Base-by-base conservation (phyloP, 2,113 vertebrate genomes). In the Patagioenas fasciata region DNA sequence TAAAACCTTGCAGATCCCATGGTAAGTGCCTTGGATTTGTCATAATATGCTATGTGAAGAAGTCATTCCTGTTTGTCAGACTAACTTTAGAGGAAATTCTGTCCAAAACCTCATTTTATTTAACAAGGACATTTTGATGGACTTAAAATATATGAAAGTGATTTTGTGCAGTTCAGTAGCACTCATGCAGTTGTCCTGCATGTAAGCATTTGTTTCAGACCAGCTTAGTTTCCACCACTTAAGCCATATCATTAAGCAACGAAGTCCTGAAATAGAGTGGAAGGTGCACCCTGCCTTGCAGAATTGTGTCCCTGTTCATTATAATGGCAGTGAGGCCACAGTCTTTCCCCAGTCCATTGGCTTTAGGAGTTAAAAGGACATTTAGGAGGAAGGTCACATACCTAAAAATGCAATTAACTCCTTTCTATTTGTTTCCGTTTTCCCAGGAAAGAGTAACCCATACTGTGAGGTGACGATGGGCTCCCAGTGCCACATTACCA, bases 401-500 rank as follows among this genome's bases (percentile, higher is more conserved):
- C 19, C n/a, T 62, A 5, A 66, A 75, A 80, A 11, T 1, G 1
- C 2, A 0, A 61, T 80, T 47, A 74, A 4, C 24, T 42, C 4
- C 4, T 75, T 38, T 80, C 48, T 65, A 24, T 47, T 47, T 84
- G n/a, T 67, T 89, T 77, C 91, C 44, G 51, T 58, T 53, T 26
- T 78, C 58, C 53, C 93, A 99, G 99, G 99, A 28, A 99, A 99
- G 97, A 99, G 99, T 65, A 99, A 99, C 96, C 99, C 99, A 0
- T 99, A 99, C 98, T 99, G 99, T 42, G 99, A 99, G 97, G 99
- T 99, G 86, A 99, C 99, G 5, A 99, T 99, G 99, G 99, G 99
- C 20, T 99, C 99, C 20, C 99, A 99, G 97, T 99, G 99, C 95
- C 99, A 99, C 98, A 99, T 99, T 97, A 99, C 99, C 26, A 99